Percentiles rank a stretch among this genome's conserved stretches.
Evolutionary conservation across 2,113 vertebrate genomes (phyloP).

Genomic region (Petaurus breviceps): DNA sequence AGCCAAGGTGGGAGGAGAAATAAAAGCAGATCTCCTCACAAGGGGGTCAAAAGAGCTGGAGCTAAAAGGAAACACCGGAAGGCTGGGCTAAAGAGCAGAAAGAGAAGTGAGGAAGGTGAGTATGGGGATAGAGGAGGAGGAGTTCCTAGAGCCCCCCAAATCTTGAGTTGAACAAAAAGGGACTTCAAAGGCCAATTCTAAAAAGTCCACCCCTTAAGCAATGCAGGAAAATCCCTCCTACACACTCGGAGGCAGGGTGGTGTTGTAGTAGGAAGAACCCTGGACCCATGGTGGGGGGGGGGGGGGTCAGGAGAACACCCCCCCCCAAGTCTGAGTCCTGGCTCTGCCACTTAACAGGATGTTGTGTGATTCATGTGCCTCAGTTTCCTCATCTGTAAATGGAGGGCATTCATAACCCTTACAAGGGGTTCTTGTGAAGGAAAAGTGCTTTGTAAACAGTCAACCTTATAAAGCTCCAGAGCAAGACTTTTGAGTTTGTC

Average conservation of each 20-base stretch:
- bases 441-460: background rate
- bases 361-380: background rate
- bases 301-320: background rate
- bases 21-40: slow-evolving; percentile 73
- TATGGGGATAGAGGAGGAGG: background rate
- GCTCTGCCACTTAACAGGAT: background rate
- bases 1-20: slow-evolving; percentile 65
- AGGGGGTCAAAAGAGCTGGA: slow-evolving; percentile 73
- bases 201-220: background rate
- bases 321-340: background rate
- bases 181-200: background rate
- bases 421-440: background rate
- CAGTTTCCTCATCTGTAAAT: background rate
- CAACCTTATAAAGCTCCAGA: background rate
- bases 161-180: background rate
- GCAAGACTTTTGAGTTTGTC: background rate
- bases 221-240: background rate
- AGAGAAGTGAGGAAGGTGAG: slow-evolving; percentile 71
- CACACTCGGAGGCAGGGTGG: background rate
- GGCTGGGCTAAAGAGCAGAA: slow-evolving; percentile 59
- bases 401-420: background rate
- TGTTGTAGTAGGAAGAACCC: background rate
- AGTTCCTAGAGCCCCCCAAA: background rate
- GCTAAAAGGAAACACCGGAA: slow-evolving; percentile 72
- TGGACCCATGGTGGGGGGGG: background rate